Base-by-base conservation (phyloP, 37 sponge, comb jelly and placozoan species). In the Mnemiopsis leidyi region DNA sequence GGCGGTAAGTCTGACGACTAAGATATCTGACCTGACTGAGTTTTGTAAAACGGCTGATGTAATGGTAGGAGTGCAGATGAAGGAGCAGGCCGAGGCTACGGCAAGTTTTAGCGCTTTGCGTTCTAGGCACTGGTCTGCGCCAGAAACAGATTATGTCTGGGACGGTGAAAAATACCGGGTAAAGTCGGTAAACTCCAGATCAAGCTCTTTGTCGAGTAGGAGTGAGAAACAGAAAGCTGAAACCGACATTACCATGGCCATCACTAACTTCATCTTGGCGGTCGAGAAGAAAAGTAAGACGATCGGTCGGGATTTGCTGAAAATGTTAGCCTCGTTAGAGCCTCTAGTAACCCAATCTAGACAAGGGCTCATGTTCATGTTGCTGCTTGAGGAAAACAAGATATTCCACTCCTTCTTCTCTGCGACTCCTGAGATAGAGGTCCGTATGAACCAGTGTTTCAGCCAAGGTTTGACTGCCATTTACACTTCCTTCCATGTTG, bases 331-430 rank as follows among this genome's bases (percentile, higher is more conserved):
- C 0, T 40, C 90, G 40, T 39, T 85, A 25, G 90, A 85, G 25
- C 90, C 90, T 18, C 28, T 85, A 7, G 90, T 85, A 1, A 85
- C 90, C 35, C 90, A 85, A 85, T 38, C 90, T n/a, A 38, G 90
- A 39, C 90, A 85, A 61, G 90, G 90, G 90, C 24, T 85, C 48
- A 85, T 85, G 90, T 85, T 85, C 30, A 85, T 18, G 24, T 85
- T 85, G 48, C 36, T 85, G 9, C 25, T 85, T 28, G 90, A 85
- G 35, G 90, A 85, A 25, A 85, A 85, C 61, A 85, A 39, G 48
- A 38, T 85, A n/a, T 38, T 39, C 61, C 37, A 39, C 61, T 23
- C 90, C 9, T 33, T 36, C 48, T 79, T 79, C 82, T 1, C 82
- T 34, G 32, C 61, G n/a, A 32, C 33, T 39, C 90, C 90, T 85